Evolutionary conservation across 2,888 invertebrate species (phyloP).

Genomic region (Pedicia rivosa): DNA sequence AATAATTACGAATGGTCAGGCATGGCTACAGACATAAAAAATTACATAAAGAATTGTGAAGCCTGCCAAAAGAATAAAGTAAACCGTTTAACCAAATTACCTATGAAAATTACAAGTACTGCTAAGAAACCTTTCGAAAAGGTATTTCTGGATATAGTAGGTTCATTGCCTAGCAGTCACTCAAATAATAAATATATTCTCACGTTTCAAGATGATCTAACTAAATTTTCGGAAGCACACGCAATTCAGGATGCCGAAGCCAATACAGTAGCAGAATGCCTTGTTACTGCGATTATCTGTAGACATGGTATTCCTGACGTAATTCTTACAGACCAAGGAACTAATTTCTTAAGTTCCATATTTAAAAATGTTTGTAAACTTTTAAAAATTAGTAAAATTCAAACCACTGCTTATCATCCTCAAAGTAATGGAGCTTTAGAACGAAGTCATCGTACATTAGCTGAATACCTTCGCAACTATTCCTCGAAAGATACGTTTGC

Average conservation of each 20-base stretch:
- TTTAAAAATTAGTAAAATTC: not conserved
- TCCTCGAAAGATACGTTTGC: not conserved
- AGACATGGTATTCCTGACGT: not conserved
- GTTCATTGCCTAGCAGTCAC: conserved; percentile 15
- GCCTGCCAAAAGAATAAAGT: conserved; percentile 15
- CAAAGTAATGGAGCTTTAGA: conserved; percentile 4
- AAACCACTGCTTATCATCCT: conserved; percentile 5
- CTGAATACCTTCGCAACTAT: not conserved
- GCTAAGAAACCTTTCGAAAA: conserved; percentile 16
- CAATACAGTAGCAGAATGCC: not conserved
- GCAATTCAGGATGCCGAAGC: conserved; percentile 15
- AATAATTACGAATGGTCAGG: conserved; percentile 1
- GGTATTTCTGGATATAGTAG: conserved; percentile 17
- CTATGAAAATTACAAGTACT: not conserved
- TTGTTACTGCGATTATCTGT: not conserved
- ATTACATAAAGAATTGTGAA: conserved; percentile 17
- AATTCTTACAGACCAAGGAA: not conserved
- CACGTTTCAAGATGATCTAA: conserved; percentile 16
- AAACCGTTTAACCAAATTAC: too few relatives aligned
- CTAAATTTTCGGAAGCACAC: conserved; percentile 17
- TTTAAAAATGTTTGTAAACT: conserved; percentile 5
- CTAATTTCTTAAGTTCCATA: not conserved
- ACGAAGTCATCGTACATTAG: not conserved
- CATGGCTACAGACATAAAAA: conserved; percentile 19
- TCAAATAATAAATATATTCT: conserved; percentile 16